Evolutionary conservation across 2,797 vertebrate species (phyloP), one percentile per base, ranked within the genome.

Genomic region (Sebastes kiyomatsui): DNA sequence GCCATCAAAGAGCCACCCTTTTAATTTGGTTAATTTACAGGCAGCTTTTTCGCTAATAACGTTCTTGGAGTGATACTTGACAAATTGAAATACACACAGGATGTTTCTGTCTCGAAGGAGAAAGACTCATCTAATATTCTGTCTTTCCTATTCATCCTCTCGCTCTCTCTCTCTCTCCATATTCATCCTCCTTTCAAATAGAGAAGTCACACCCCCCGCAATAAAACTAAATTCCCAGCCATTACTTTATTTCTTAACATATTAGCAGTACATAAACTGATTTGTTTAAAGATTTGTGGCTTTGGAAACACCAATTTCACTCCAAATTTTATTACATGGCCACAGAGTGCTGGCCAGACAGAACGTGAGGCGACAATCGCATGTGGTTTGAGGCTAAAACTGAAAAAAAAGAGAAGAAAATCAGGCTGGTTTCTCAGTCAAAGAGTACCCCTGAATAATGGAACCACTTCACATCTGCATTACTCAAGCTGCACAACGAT

Each of bases 261-360:
- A 93, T 95, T 96, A 96, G 93, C 94, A 94, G 94, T 61, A 92
- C 96, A 96, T 95, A 93, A 95, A 94, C 93, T 92, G 88, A 95
- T 96, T 94, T 95, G 90, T 92, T 94, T 94, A 91, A 93, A 95
- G 90, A 92, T 94, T 90, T 94, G 94, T 85, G 92, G 93, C 85
- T 93, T 93, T 90, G 90, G 87, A 93, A 94, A 93, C 88, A 90
- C 82, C 85, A 85, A 75, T 91, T 85, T 89, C 30, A 91, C 90
- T 94, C 87, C 72, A 93, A 90, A 88, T 91, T 87, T 92, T 92
- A 93, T 92, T 88, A 89, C 85, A 86, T 70, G 90, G 87, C 86
- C 91, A 42, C 84, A 88, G 67, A 86, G 81, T 69, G 79, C 77
- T 85, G 92, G 88, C 89, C 90, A 90, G 89, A 86, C 87, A 82